Base-by-base conservation (phyloP, 2,888 invertebrate species). In the Cynaeus angustus region DNA sequence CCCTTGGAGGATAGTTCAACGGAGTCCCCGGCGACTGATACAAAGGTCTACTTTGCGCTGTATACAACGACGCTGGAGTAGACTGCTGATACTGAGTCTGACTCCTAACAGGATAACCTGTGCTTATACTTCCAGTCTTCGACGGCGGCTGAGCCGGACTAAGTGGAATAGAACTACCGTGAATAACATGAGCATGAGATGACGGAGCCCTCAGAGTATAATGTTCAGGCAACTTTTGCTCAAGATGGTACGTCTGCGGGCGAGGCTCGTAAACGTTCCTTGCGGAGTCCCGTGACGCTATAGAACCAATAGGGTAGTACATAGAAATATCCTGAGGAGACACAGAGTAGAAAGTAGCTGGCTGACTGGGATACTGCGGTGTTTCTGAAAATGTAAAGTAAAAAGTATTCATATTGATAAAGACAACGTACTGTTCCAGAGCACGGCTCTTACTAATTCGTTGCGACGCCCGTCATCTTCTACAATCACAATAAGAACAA, bases 341-440 rank as follows among this genome's bases (percentile, higher is more conserved):
- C 0, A 88, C 86, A 55, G 87, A 86, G 78, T 88, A 89, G 75
- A 87, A 88, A 0, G 88, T 85, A 37, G 86, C 86, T 0, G 84
- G 84, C 12, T 87, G 86, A 68, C 83, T 86, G 59, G 86, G 83
- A 75, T 88, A 88, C 75, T 87, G 88, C 0, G 86, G 84, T 1
- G 87, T 85, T 82, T 88, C 88, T 88, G 81, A 50, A 84, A 21
- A 21, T 3, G 4, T 4, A 21, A 21, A 48, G 28, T 48, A 8
- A 30, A 38, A 48, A 48, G 3, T 48, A 7, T 28, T 28, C 28
- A 70, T 73, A n/a, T n/a, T n/a, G n/a, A n/a, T n/a, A n/a, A n/a
- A n/a, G n/a, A n/a, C n/a, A n/a, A 90, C 92, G 92, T 89, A 93
- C 94, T 94, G 88, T 94, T 94, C 94, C 94, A 94, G 77, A 94